phyloP scores from a whole-genome alignment of 37 sponge, comb jelly and placozoan genomes.

The Theonella swinhoei region DNA sequence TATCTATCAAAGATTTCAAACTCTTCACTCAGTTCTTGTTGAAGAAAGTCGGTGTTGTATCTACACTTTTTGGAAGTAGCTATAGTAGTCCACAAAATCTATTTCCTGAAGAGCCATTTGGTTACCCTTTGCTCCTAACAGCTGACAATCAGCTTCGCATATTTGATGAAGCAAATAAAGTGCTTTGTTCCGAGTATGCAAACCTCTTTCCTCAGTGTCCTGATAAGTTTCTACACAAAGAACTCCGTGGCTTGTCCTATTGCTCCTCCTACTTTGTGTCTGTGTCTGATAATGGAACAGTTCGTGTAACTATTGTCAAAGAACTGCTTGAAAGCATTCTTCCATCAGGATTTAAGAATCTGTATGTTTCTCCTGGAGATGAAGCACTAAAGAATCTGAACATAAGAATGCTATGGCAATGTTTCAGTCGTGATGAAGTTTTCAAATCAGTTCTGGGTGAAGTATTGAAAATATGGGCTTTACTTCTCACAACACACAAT shows the following conservation, averaged over 20 bases:
- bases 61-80: no score
- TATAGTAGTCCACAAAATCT: not conserved
- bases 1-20: not conserved
- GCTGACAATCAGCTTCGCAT: not conserved
- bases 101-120: conserved; percentile 1
- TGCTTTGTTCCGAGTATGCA: not conserved
- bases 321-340: not conserved
- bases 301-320: not conserved
- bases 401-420: conserved; percentile 21
- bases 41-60: no score
- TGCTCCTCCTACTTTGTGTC: conserved; percentile 7
- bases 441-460: conserved; percentile 1
- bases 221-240: not conserved
- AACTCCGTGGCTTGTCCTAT: not conserved
- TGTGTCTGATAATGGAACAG: not conserved
- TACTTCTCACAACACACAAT: conserved; percentile 25
- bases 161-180: conserved; percentile 1
- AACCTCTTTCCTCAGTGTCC: not conserved
- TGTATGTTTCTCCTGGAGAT: not conserved
- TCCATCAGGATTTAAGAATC: not conserved
- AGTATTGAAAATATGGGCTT: conserved; percentile 24
- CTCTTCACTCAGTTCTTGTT: not conserved
- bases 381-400: not conserved
- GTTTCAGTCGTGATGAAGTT: conserved; percentile 10
- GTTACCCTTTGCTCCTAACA: conserved; percentile 12